A percentile compares a stretch with the other conserved stretches of the same genome.
phyloP scores from a whole-genome alignment of 2,113 vertebrate species.

The Cyanocitta stelleri region DNA sequence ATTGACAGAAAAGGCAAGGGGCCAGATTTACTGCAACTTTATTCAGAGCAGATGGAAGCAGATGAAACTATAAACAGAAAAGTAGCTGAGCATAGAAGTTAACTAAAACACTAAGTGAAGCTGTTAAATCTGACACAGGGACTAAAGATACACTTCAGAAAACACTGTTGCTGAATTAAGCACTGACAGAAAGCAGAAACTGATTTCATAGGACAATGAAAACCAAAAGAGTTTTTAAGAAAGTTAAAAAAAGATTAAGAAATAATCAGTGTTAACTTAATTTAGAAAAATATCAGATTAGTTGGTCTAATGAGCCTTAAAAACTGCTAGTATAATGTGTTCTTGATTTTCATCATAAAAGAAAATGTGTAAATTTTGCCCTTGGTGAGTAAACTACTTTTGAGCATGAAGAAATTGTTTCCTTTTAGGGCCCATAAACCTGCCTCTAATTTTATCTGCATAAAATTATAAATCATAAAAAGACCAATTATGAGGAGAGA shows the following conservation, averaged over 20 bases:
- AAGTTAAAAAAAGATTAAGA: neutral
- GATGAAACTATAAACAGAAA: conserved; percentile 44
- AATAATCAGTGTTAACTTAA: neutral
- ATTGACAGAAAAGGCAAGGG: neutral
- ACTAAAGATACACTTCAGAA: neutral
- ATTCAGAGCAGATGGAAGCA: conserved; percentile 22
- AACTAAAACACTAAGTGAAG: conserved; percentile 35
- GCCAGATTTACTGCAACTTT: conserved; percentile 8
- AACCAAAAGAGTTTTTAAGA: neutral
- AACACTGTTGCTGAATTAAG: neutral
- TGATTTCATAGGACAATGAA: neutral
- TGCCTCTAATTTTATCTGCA: neutral
- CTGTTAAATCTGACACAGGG: conserved; percentile 27
- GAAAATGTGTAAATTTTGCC: neutral
- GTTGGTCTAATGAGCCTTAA: conserved; percentile 7
- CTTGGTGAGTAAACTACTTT: neutral
- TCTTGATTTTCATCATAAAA: conserved; percentile 3
- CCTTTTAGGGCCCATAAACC: neutral
- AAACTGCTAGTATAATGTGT: neutral
- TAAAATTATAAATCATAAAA: neutral
- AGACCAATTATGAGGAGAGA: accelerated
- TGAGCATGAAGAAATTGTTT: neutral
- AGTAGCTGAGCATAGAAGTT: conserved; percentile 5
- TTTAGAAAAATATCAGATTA: conserved; percentile 2
- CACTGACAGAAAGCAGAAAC: neutral